These are phyloP conservation scores for Nomada goodeniana DNA, from an alignment of 2,888 invertebrate genomes.

Conservation along the genomic window DNA sequence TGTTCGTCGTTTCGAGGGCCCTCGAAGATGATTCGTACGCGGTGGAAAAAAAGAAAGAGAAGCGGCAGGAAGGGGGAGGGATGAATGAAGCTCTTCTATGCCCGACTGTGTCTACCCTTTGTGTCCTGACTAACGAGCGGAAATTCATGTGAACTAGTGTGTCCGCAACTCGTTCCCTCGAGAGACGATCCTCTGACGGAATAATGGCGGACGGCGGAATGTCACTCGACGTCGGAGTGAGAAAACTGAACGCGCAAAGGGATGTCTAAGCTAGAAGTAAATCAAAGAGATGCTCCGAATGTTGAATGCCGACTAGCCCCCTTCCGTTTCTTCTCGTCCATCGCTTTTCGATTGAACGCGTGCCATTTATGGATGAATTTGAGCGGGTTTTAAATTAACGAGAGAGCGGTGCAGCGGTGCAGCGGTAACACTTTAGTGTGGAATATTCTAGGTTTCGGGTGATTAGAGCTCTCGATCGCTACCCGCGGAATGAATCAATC, in stretches of 20 bases:
- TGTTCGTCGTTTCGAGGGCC: conserved; percentile 34
- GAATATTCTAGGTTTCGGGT: too few relatives aligned
- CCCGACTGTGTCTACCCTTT: conserved; percentile 47
- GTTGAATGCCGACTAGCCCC: neutral
- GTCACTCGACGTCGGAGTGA: conserved; percentile 20
- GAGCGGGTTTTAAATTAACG: neutral
- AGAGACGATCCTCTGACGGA: conserved; percentile 48
- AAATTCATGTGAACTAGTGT: conserved; percentile 64
- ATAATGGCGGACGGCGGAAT: conserved; percentile 33
- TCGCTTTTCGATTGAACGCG: neutral
- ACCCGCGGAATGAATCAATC: too few relatives aligned
- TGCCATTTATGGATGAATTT: conserved; percentile 4
- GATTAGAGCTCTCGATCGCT: too few relatives aligned
- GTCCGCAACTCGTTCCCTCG: conserved; percentile 45
- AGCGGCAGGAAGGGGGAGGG: neutral
- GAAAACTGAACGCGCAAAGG: conserved; percentile 10
- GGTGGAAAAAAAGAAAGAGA: neutral
- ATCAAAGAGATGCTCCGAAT: conserved; percentile 24
- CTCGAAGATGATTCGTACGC: conserved; percentile 54
- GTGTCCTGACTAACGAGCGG: conserved; percentile 64
- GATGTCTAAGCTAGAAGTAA: conserved; percentile 17
- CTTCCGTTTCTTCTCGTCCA: neutral
- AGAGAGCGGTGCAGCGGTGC: neutral
- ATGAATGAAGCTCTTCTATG: neutral
- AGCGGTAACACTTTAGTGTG: too few relatives aligned